Conservation (phyloP, 2,797 vertebrate species). For the Mormyrus hasselquistii region DNA sequence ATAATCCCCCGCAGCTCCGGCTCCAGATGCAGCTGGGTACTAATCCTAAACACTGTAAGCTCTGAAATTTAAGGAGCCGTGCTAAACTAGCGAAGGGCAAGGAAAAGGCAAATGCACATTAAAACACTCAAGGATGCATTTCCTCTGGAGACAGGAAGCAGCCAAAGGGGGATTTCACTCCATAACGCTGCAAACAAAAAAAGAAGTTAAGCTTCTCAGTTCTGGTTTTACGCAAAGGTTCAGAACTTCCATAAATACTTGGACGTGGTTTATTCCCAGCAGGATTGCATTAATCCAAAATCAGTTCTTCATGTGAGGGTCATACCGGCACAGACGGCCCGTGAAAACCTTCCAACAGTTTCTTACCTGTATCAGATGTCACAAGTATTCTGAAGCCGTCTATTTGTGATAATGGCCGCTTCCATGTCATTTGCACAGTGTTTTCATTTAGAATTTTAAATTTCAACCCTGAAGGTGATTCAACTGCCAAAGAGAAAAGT, state of each 20-base stretch:
- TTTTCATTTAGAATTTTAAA: constrained; percentile 94
- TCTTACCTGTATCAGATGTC: constrained; percentile 77
- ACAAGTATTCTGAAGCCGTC: constrained; percentile 85
- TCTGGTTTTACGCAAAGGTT: not conserved
- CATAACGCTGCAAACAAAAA: not conserved
- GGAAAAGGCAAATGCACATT: not conserved
- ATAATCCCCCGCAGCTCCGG: not conserved
- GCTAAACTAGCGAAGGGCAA: not conserved
- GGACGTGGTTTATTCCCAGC: not conserved
- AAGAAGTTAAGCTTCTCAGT: not conserved
- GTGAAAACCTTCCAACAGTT: not conserved
- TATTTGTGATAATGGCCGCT: constrained; percentile 67
- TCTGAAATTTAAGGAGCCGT: not conserved
- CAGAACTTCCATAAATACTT: not conserved
- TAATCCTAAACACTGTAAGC: not conserved
- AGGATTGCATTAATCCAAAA: not conserved
- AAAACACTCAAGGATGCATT: not conserved
- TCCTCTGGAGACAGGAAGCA: not conserved
- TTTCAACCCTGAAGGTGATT: constrained; percentile 83
- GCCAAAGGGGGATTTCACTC: not conserved
- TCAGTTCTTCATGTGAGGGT: not conserved
- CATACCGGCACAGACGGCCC: not conserved
- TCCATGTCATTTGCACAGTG: constrained; percentile 91
- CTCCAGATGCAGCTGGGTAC: not conserved
- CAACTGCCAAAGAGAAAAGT: constrained; percentile 72